Conservation (phyloP, 1,140 invertebrate species). For the Ostrea denselamellosa region DNA sequence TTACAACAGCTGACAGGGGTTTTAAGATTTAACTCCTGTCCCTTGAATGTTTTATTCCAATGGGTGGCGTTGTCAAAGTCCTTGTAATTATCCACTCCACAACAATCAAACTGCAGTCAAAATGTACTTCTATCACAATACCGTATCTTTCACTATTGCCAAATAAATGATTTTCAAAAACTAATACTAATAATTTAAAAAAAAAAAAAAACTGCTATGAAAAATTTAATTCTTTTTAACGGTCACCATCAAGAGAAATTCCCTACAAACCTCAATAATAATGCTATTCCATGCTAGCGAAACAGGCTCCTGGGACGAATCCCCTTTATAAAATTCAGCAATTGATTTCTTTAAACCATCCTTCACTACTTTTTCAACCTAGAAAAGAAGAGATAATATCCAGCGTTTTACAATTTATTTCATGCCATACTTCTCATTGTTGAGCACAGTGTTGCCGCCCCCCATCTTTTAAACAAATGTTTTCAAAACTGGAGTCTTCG, state of each 20-base stretch:
- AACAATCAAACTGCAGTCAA: slow-evolving; percentile 44
- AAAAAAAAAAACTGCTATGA: too few relatives aligned
- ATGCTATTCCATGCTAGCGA: slow-evolving; percentile 32
- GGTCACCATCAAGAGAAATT: too few relatives aligned
- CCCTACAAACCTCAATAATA: not conserved
- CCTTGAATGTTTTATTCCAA: slow-evolving; percentile 42
- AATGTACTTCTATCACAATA: too few relatives aligned
- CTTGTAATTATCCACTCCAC: slow-evolving; percentile 42
- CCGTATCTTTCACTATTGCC: too few relatives aligned
- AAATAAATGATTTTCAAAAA: too few relatives aligned
- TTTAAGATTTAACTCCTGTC: not conserved
- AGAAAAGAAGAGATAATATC: not conserved
- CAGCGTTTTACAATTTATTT: too few relatives aligned
- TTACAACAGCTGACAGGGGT: slow-evolving; percentile 24
- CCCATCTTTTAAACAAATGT: too few relatives aligned
- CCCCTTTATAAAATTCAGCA: not conserved
- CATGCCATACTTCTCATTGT: too few relatives aligned
- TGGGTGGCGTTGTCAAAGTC: slow-evolving; percentile 38
- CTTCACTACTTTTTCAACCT: slow-evolving; percentile 20
- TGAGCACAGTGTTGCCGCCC: too few relatives aligned
- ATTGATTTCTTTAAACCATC: slow-evolving; percentile 35
- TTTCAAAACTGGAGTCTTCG: too few relatives aligned
- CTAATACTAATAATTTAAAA: too few relatives aligned
- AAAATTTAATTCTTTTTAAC: too few relatives aligned
- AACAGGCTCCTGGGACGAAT: not conserved